A percentile compares a stretch with the other conserved stretches of the same genome.
phyloP scores from a whole-genome alignment of 1,140 invertebrate species.

The Pachypsylla venusta region DNA sequence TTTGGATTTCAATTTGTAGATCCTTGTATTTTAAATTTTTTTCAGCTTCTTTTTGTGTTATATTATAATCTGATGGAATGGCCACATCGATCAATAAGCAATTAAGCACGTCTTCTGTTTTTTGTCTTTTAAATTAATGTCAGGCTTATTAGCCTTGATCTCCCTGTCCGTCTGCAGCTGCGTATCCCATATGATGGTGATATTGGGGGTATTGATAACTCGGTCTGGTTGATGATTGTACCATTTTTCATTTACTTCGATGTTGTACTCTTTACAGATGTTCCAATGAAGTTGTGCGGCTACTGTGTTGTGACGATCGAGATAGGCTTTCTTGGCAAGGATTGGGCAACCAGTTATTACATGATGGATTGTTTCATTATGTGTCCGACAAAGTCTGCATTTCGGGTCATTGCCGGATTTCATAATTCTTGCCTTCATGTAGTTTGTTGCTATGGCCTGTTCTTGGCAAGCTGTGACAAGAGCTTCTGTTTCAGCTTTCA shows the following conservation, averaged over 20 bases:
- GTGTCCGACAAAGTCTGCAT: not conserved
- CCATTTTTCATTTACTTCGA: not conserved
- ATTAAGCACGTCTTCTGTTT: too few relatives aligned
- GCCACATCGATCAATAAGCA: too few relatives aligned
- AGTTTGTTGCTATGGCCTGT: not conserved
- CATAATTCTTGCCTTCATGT: not conserved
- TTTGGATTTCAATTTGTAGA: too few relatives aligned
- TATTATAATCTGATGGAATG: too few relatives aligned
- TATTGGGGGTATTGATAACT: not conserved
- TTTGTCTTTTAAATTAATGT: too few relatives aligned
- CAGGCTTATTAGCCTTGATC: too few relatives aligned
- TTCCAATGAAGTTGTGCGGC: not conserved
- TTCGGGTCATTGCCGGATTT: not conserved
- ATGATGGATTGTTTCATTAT: not conserved
- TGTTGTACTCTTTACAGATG: not conserved
- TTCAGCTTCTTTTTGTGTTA: too few relatives aligned
- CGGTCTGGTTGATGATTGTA: not conserved
- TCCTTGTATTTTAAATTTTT: too few relatives aligned
- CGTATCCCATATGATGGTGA: not conserved
- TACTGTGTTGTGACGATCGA: not conserved
- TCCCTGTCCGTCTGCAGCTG: constrained; percentile 3
- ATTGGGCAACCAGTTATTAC: not conserved
- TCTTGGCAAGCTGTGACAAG: not conserved
- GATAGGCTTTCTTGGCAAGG: not conserved
- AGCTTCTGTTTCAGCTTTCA: not conserved